phyloP scores from a whole-genome alignment of 2,113 vertebrate genomes.

The Ameiurus melas region DNA sequence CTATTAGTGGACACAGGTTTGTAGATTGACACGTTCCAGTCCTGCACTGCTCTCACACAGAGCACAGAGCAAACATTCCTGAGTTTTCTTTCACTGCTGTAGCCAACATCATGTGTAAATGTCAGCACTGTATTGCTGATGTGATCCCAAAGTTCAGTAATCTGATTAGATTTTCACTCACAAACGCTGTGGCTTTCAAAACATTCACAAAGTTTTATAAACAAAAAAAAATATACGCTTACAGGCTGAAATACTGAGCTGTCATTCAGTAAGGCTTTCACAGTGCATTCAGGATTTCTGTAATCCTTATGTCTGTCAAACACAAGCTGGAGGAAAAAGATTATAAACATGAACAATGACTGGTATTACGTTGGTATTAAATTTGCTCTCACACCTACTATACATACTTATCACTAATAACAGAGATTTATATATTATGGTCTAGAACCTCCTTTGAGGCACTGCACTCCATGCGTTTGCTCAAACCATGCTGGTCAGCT shows the following conservation, averaged over 20 bases:
- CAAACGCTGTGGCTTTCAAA: not conserved
- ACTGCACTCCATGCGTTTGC: not conserved
- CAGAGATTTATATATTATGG: not conserved
- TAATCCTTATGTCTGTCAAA: not conserved
- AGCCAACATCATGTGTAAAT: not conserved
- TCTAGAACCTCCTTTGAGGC: not conserved
- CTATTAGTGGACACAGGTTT: not conserved
- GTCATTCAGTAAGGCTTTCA: not conserved
- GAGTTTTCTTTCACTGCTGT: not conserved
- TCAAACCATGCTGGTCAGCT: not conserved
- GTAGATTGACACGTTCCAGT: not conserved
- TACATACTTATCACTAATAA: too few relatives aligned
- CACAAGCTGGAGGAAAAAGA: not conserved
- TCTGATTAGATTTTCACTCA: not conserved
- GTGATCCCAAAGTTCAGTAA: not conserved
- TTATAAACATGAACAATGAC: not conserved
- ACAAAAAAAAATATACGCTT: too few relatives aligned
- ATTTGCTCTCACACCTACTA: not conserved
- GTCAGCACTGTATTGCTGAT: not conserved
- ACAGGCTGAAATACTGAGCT: not conserved
- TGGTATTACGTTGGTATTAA: not conserved
- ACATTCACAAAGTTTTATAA: not conserved
- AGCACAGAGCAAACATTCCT: too few relatives aligned
- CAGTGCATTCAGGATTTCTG: not conserved
- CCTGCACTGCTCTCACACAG: not conserved